phyloP scores from a whole-genome alignment of 2,888 invertebrate genomes.

The Linnaemya vulpina region DNA sequence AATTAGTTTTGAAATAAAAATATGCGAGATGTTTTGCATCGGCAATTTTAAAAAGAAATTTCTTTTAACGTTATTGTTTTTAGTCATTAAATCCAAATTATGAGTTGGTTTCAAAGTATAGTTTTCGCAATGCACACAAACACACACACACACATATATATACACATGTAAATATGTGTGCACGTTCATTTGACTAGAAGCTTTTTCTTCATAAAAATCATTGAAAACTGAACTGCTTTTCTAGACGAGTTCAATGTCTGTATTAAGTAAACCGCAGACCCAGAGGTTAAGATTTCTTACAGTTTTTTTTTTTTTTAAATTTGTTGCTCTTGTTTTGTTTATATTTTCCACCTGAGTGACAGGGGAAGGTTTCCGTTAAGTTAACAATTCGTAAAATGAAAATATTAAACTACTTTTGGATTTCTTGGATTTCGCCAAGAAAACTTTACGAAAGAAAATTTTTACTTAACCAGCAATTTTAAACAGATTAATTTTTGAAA shows the following conservation, averaged over 20 bases:
- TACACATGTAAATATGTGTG: background rate
- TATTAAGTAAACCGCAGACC: background rate
- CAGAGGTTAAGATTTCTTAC: conserved; percentile 44
- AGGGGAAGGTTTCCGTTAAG: background rate
- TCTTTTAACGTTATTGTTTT: background rate
- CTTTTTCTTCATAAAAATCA: background rate
- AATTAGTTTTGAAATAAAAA: background rate
- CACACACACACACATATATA: no score
- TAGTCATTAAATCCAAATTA: background rate
- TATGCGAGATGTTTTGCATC: conserved; percentile 76
- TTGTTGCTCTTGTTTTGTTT: conserved; percentile 15
- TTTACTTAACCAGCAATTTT: no score
- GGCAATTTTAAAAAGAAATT: conserved; percentile 74
- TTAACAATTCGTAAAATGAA: no score
- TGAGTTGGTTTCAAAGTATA: background rate
- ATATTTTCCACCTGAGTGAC: conserved; percentile 18
- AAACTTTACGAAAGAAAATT: no score
- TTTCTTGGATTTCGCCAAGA: no score
- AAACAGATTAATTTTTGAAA: no score
- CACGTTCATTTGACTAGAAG: background rate
- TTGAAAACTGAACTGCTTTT: background rate
- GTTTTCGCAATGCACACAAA: background rate
- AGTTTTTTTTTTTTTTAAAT: conserved; percentile 61
- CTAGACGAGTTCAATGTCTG: background rate
- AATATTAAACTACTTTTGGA: no score